Conservation (phyloP, 2,888 invertebrate genomes). For the Chrysina gloriosa region DNA sequence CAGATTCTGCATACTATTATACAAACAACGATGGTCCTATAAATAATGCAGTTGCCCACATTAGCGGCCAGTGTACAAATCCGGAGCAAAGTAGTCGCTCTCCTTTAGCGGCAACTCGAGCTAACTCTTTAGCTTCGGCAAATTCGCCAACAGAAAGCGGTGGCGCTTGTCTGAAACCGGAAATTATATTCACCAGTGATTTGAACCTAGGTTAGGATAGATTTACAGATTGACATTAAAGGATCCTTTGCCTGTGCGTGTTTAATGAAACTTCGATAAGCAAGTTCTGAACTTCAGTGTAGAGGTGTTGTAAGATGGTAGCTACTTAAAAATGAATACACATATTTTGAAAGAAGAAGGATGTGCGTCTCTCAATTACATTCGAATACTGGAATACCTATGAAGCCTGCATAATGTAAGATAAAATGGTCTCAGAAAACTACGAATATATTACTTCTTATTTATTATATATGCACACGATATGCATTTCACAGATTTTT, state of each 20-base stretch:
- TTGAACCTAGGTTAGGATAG: constrained; percentile 55
- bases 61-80: constrained; percentile 47
- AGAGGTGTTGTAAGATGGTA: constrained; percentile 42
- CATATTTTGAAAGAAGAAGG: constrained; percentile 10
- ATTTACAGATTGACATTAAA: constrained; percentile 1
- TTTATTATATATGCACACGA: constrained; percentile 55
- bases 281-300: constrained; percentile 21
- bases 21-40: constrained; percentile 65
- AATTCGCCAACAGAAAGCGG: constrained; percentile 75
- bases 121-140: constrained; percentile 77
- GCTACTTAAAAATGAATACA: constrained; percentile 23
- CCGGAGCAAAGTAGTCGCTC: constrained; percentile 74
- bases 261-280: constrained; percentile 3
- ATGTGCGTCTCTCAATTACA: background rate
- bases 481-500: constrained; percentile 55
- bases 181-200: constrained; percentile 63
- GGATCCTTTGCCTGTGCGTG: constrained; percentile 6
- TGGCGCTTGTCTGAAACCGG: constrained; percentile 76
- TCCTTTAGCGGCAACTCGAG: constrained; percentile 77
- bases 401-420: constrained; percentile 36
- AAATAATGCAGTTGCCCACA: constrained; percentile 53
- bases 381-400: constrained; percentile 17
- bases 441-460: constrained; percentile 60
- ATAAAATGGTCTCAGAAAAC: constrained; percentile 61
- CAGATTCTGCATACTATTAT: constrained; percentile 76